A percentile compares a stretch with the other conserved stretches of the same genome.
phyloP scores from a whole-genome alignment of 2,888 invertebrate genomes.

The Meteorus colon region DNA sequence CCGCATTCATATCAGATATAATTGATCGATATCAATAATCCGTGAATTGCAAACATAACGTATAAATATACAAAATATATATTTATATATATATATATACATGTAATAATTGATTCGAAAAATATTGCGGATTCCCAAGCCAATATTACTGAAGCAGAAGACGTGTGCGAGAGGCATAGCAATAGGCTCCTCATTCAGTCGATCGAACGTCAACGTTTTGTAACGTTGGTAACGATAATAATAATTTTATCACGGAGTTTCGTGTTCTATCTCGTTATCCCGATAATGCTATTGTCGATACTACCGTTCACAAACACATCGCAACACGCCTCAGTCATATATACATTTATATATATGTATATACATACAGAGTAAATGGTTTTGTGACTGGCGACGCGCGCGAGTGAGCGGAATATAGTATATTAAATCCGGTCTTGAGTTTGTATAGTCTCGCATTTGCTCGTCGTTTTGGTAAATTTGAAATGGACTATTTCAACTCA shows the following conservation, averaged over 20 bases:
- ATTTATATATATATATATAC: background rate
- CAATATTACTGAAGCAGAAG: background rate
- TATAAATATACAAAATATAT: too few species aligned
- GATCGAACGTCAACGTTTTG: conserved; percentile 15
- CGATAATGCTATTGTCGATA: conserved; percentile 36
- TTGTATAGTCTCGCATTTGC: background rate
- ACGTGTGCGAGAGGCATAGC: background rate
- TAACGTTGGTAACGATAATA: conserved; percentile 34
- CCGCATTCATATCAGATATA: too few species aligned
- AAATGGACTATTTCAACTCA: conserved; percentile 13
- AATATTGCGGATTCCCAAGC: background rate
- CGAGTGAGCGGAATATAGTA: conserved; percentile 21
- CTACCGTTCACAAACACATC: background rate
- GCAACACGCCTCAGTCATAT: background rate
- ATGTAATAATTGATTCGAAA: background rate
- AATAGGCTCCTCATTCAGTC: background rate
- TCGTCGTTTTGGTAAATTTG: conserved; percentile 6
- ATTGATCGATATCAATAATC: too few species aligned
- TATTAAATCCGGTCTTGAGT: conserved; percentile 30
- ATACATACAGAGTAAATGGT: conserved; percentile 18
- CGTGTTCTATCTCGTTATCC: conserved; percentile 39
- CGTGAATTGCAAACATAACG: too few species aligned
- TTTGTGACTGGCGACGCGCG: conserved; percentile 31
- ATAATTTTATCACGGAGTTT: conserved; percentile 34
- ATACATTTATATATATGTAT: conserved; percentile 5